Base-by-base conservation (phyloP, 2,113 vertebrate genomes). In the Sterrhoptilus dennistouni region DNA sequence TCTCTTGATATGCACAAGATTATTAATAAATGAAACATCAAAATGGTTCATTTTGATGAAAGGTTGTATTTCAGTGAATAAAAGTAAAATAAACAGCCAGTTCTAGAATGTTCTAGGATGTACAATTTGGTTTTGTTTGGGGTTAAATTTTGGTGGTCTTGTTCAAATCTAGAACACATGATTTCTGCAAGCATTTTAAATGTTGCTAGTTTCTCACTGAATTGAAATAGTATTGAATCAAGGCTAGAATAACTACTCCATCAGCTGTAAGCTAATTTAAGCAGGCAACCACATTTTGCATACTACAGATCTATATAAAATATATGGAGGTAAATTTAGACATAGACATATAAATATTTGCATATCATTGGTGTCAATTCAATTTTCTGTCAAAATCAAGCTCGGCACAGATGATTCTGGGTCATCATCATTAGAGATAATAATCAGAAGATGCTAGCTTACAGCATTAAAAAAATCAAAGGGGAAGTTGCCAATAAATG, bases 381-480 rank as follows among this genome's bases (percentile, higher is more conserved):
- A 72, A 61, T 91, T 90, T 95, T 65, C 49, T 83, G 31, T 89
- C 53, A 91, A 93, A 91, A 85, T 79, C 66, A 82, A 91, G 22
- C 25, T 90, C 88, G 70, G 25, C 44, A 85, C 54, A 61, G 36
- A 31, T 77, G 70, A 61, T 61, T 88, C 50, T 72, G 15, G 11
- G 50, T 88, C 79, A 61, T 23, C 8, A 27, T 65, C 16, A 17
- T 35, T 35, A 59, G 7, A 70, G 21, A 74, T 86, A 74, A 86
- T 50, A 60, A 85, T 60, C 31, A 80, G 66, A 90, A 77, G n/a
- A 49, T 38, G 17, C 12, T 52, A 47, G 11, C 27, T 82, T 91
- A 76, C 85, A 82, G 12, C 22, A 44, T n/a, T 71, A 61, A 80
- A 70, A 82, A 86, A 93, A 64, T 54, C 44, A 72, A 85, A 76